phyloP scores from a whole-genome alignment of 2,113 vertebrate genomes.

The Misgurnus anguillicaudatus region DNA sequence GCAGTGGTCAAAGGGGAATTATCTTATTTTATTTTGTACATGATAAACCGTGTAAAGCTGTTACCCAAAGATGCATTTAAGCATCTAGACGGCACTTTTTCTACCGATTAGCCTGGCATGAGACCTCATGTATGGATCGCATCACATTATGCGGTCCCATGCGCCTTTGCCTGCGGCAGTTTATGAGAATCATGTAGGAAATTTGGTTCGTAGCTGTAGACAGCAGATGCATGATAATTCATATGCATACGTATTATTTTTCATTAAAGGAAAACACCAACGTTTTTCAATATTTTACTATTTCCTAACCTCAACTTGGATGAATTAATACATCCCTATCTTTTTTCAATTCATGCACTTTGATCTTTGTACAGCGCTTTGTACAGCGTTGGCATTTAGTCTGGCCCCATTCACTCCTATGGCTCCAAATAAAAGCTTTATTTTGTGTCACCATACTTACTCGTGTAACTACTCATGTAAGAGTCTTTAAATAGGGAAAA shows the following conservation, averaged over 20 bases:
- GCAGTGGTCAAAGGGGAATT: conserved; percentile 68
- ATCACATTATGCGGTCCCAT: conserved; percentile 29
- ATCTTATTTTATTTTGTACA: conserved; percentile 67
- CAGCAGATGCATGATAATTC: neutral
- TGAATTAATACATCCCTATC: too few relatives aligned
- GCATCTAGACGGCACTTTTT: conserved; percentile 60
- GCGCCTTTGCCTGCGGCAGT: conserved; percentile 14
- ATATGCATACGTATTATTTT: neutral
- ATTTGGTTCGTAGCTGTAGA: neutral
- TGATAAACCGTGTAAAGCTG: conserved; percentile 71
- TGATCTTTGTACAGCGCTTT: too few relatives aligned
- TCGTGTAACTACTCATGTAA: too few relatives aligned
- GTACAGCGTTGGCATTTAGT: too few relatives aligned
- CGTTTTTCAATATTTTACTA: too few relatives aligned
- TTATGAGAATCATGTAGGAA: conserved; percentile 13
- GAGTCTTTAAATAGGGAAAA: too few relatives aligned
- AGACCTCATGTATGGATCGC: conserved; percentile 53
- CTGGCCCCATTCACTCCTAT: too few relatives aligned
- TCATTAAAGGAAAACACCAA: neutral
- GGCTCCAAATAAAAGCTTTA: too few relatives aligned
- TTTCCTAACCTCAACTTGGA: too few relatives aligned
- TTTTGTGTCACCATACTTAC: too few relatives aligned
- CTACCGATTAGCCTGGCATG: conserved; percentile 50
- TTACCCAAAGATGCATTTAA: conserved; percentile 69
- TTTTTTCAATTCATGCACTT: too few relatives aligned